Base-by-base conservation (phyloP, 2,797 vertebrate species). In the Okamejei kenojei region DNA sequence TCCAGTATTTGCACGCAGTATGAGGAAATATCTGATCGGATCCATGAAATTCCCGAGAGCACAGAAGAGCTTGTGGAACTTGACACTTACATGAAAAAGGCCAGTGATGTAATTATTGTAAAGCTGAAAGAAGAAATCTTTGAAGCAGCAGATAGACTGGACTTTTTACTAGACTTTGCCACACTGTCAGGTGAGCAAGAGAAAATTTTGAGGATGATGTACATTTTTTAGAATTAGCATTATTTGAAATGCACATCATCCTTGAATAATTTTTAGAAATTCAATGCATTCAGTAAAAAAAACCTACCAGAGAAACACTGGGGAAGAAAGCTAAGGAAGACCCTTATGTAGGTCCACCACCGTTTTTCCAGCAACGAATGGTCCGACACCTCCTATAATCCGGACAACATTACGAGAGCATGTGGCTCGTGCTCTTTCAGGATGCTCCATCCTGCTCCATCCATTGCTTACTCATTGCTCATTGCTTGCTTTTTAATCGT, bases 1-100 rank as follows among this genome's bases (percentile, higher is more conserved):
- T 92, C 38, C 93, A 99, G 98, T 93, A 97, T 99, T 95, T 99
- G 98, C 94, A 94, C 95, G 65, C 96, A 96, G 68, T 99, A 97
- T 93, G 95, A 94, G 93, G 95, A 95, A 54, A 98, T 99, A 10
- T 96, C 96, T 0, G 95, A 96, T 84, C 97, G 94, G 91, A 93
- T 98, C 94, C 96, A 94, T 35, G 95, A 96, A 29, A 93, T 94
- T 15, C 97, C 98, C 15, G 79, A 94, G 94, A 98, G 93, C 93
- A 98, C 97, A 0, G 95, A 97, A 78, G 96, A 98, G 68, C 94
- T 99, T 71, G 97, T 98, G 38, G 86, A 94, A 73, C 96, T 97
- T 61, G 96, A 95, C 10, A 94, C 95, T 29, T 98, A 95, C 93
- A 93, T 98, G 93, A 96, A 95, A 94, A 96, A 96, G 94, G 96